Percentiles rank a stretch among this genome's conserved stretches.
Conservation (phyloP, 1,140 invertebrate genomes). For the Sinella curviseta region DNA sequence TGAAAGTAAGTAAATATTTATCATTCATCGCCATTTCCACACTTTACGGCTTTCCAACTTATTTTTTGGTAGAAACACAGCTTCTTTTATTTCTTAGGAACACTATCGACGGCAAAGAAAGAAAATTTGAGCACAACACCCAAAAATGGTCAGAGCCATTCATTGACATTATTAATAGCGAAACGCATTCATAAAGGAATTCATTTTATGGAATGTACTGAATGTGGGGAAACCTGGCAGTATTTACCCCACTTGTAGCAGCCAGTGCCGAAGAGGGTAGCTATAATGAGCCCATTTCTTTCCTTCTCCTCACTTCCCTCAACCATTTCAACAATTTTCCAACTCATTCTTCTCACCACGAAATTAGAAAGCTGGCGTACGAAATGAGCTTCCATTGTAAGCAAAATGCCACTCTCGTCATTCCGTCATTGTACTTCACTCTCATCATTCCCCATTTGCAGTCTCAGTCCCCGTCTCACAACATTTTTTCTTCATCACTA, state of each 20-base stretch:
- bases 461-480: neutral
- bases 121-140: neutral
- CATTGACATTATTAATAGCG: neutral
- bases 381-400: slow-evolving; percentile 9
- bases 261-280: neutral
- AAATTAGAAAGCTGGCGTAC: slow-evolving; percentile 13
- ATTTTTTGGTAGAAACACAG: too few species aligned
- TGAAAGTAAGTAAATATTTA: too few species aligned
- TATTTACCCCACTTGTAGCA: neutral
- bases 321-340: slow-evolving; percentile 6
- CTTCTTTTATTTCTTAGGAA: too few species aligned
- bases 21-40: too few species aligned
- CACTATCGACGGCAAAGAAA: neutral
- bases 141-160: neutral
- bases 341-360: slow-evolving; percentile 17
- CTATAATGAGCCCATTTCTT: slow-evolving; percentile 10
- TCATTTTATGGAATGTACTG: neutral
- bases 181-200: neutral
- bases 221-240: neutral
- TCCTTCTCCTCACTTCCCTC: neutral
- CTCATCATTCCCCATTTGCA: neutral
- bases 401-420: neutral
- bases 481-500: neutral
- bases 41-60: too few species aligned
- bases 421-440: neutral